Evolutionary conservation across 2,888 invertebrate genomes (phyloP), one percentile per base, ranked within the genome.

Genomic region (Stenodema calcarata): DNA sequence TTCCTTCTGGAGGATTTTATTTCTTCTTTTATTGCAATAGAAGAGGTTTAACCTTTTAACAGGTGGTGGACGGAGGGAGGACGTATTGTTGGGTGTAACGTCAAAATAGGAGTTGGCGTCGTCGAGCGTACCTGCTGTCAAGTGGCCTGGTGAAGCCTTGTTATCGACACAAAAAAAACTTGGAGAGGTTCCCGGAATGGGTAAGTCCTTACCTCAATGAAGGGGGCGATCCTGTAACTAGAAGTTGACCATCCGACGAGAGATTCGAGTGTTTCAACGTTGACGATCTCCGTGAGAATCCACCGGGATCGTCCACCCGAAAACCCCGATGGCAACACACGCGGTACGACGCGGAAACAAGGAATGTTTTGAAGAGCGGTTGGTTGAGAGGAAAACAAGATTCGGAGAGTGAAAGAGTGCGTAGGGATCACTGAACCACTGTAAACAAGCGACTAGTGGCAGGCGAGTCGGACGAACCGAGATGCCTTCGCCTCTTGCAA

Each of bases 141-240:
- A 47, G 47, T 47, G 47, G 16, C 7, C 47, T 23, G 27, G 27
- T 23, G 62, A 62, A 62, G 78, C 41, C 78, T 35, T 78, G 42
- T 78, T 78, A 78, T 44, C 78, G 78, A 44, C n/a, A n/a, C n/a
- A n/a, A n/a, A n/a, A n/a, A 44, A 18, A 78, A 9, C 23, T 62
- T 50, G 0, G 7, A 18, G 27, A 62, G 62, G 62, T 62, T 11
- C 27, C 23, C 18, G 44, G 47, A 28, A 79, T 27, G 79, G 54
- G 73, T n/a, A 14, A 30, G 47, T 73, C 30, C 84, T 84, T 75
- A 84, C 84, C 84, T 84, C 84, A 54, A 70, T 73, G 84, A 84
- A 84, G 84, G 84, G 84, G 84, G 84, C 84, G 84, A 84, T 84
- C 84, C 62, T 75, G 84, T 16, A 69, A 62, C 82, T 62, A 82